phyloP scores from a whole-genome alignment of 2,113 vertebrate species.

The Coreoperca whiteheadi region DNA sequence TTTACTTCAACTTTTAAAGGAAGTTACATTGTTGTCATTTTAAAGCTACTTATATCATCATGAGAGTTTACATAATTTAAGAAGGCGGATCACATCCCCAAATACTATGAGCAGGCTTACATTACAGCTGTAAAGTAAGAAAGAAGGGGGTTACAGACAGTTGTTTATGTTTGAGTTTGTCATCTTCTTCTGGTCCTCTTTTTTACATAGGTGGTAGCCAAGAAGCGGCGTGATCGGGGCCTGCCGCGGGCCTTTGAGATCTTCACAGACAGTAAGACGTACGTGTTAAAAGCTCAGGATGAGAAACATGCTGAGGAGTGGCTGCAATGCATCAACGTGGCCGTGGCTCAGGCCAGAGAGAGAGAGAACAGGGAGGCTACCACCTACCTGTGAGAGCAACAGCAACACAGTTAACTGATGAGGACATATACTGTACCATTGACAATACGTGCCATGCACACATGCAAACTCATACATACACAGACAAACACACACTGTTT shows the following conservation, averaged over 20 bases:
- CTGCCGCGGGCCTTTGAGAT: constrained; percentile 96
- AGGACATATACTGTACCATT: background rate
- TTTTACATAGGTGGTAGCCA: constrained; percentile 82
- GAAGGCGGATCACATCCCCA: background rate
- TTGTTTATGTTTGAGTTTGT: background rate
- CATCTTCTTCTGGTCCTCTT: background rate
- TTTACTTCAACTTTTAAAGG: background rate
- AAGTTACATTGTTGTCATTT: constrained; percentile 4
- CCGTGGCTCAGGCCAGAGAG: constrained; percentile 92
- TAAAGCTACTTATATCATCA: background rate
- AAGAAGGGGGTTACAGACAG: background rate
- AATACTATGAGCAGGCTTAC: background rate
- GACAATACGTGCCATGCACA: background rate
- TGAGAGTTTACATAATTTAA: background rate
- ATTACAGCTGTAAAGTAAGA: background rate
- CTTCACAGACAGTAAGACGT: constrained; percentile 93
- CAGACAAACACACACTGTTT: background rate
- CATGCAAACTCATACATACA: background rate
- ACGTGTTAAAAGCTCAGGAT: constrained; percentile 94
- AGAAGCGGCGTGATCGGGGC: constrained; percentile 90
- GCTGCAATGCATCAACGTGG: constrained; percentile 97
- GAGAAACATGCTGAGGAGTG: constrained; percentile 92
- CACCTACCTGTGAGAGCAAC: constrained; percentile 88
- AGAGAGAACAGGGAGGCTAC: constrained; percentile 91
- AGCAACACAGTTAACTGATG: background rate